Base-by-base conservation (phyloP, 1,140 invertebrate genomes). In the Babylonia areolata region DNA sequence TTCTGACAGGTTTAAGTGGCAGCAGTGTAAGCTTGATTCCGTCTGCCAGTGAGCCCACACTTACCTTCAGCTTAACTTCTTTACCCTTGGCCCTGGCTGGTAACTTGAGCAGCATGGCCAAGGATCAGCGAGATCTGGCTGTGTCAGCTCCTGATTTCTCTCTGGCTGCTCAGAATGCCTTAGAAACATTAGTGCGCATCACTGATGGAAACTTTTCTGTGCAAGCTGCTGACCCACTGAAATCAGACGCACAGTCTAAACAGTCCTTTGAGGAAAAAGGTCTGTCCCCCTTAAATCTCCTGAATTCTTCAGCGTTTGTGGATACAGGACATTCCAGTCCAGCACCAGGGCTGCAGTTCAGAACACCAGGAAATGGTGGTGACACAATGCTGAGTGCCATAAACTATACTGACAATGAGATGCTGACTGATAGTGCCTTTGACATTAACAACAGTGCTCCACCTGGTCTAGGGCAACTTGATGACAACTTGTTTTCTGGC, bases 361-460 rank as follows among this genome's bases (percentile, higher is more conserved):
- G 90, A 39, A 88, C 91, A 15, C 88, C 91, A 64, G 91, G 89
- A 17, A 88, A 86, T 51, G 89, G 91, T n/a, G 90, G 93, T 28
- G 94, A 94, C 86, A 92, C 93, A n/a, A 94, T 94, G 93, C 90
- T 94, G 37, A 94, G 93, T 93, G 94, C 93, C 79, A 92, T 94
- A 40, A 94, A 93, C 88, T 93, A 94, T 80, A 93, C 91, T 86
- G 94, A 94, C 73, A 91, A 89, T 86, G 94, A 94, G 64, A 93
- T 94, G 79, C 89, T 94, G 37, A 92, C 90, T 73, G 94, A 94
- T 81, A 90, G 92, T 81, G 90, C 90, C n/a, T 94, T 94, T 90
- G 94, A 94, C 88, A 92, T 94, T 6, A 87, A 89, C 84, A 71
- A 86, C 33, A 88, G 84, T 77, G 77, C 89, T 37, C 84, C 90